A percentile compares a stretch with the other conserved stretches of the same genome.
Evolutionary conservation across 1,140 invertebrate species (phyloP).

Genomic region (Maconellicoccus hirsutus): DNA sequence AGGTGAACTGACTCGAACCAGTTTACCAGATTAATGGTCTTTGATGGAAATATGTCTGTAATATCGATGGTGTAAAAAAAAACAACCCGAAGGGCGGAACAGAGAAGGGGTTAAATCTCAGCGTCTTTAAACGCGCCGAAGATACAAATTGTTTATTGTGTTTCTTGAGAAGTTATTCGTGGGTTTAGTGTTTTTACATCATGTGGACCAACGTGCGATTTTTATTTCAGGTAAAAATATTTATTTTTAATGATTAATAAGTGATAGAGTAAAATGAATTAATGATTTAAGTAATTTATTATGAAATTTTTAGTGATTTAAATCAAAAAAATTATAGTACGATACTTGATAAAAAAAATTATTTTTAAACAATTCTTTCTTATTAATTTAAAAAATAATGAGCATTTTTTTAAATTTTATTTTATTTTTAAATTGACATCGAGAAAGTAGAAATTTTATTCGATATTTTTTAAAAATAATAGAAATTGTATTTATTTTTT

Average conservation of each 20-base stretch:
- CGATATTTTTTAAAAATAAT: too few species aligned
- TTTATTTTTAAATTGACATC: too few species aligned
- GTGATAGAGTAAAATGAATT: too few species aligned
- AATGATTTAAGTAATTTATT: too few species aligned
- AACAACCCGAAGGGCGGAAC: not conserved
- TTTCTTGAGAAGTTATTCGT: not conserved
- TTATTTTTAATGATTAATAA: not conserved
- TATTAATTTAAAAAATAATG: too few species aligned
- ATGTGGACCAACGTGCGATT: not conserved
- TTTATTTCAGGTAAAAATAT: not conserved
- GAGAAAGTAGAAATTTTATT: too few species aligned
- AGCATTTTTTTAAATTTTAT: too few species aligned
- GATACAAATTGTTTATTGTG: not conserved
- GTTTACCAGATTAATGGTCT: constrained; percentile 20
- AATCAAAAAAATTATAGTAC: too few species aligned
- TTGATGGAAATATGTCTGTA: constrained; percentile 11
- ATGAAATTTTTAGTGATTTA: too few species aligned
- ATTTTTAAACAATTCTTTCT: too few species aligned
- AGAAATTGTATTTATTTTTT: not conserved
- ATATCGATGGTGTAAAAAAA: constrained; percentile 4
- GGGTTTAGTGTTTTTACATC: not conserved
- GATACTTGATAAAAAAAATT: too few species aligned
- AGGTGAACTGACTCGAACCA: constrained; percentile 14
- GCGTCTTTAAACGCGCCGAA: not conserved
- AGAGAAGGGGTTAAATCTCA: not conserved